Base-by-base conservation (phyloP, 2,888 invertebrate genomes). In the Apoderus coryli region DNA sequence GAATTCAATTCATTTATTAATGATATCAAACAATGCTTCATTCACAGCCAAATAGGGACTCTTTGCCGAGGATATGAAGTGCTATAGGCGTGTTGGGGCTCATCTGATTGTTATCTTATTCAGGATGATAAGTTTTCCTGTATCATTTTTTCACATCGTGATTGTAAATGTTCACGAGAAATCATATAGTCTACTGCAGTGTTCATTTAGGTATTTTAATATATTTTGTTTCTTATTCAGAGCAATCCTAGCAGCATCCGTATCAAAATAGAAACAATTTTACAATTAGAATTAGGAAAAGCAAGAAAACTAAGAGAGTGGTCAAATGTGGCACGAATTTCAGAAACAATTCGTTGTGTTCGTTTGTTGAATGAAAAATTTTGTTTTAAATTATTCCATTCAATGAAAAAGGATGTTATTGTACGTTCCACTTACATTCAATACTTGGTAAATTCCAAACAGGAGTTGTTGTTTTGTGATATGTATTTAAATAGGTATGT, bases 311-410 rank as follows among this genome's bases (percentile, higher is more conserved):
- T 82, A 32, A 77, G 81, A 45, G 76, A 86, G 49, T 68, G 76
- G 49, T 71, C 76, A 25, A 64, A 77, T 40, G 72, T 79, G 28
- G 80, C 85, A 1, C 77, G 82, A 47, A 67, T 88, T 3, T 76
- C 82, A 24, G 88, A 89, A 58, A 81, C 85, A 2, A 61, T 88
- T 33, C 69, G 86, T 15, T 85, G 84, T 46, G 65, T 88, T 16
- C 65, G 70, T 32, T 60, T 75, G 28, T 69, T 88, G 46, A 79
- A 81, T 50, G 65, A 69, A 25, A 42, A 39, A 15, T 78, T 77
- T 26, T 78, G 80, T 47, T 66, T 69, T 34, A 79, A 81, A 50
- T 59, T 88, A 33, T 66, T 86, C 43, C 64, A 70, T 38, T 73
- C 77, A 22, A 59, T 89, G 41, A 68, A 72, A 44, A 76, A 78